Conservation (phyloP, 2,113 vertebrate species). For the Pterocles burchelli region DNA sequence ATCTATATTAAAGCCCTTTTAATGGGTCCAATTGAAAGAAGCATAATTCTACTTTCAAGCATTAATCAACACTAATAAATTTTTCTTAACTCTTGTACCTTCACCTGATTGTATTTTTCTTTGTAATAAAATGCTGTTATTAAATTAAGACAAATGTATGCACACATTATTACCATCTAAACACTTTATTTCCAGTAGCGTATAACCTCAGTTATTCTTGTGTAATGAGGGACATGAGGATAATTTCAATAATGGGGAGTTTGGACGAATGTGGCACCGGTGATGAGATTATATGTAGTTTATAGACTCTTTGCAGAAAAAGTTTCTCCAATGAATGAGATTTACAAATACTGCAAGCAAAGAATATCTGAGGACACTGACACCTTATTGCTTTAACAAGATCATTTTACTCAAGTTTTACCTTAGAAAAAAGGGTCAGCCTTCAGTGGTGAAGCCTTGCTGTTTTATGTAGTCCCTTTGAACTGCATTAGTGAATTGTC, state of each 20-base stretch:
- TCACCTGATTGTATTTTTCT: slow-evolving; percentile 13
- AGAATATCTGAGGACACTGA: background rate
- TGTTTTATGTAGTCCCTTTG: background rate
- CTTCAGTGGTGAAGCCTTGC: background rate
- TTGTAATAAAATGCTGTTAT: slow-evolving; percentile 12
- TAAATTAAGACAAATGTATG: slow-evolving; percentile 41
- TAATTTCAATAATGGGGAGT: background rate
- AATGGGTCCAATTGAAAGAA: slow-evolving; percentile 76
- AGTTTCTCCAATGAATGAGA: background rate
- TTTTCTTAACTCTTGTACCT: slow-evolving; percentile 40
- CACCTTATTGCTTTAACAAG: background rate
- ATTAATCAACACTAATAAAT: slow-evolving; percentile 55
- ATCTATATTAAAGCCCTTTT: slow-evolving; percentile 86
- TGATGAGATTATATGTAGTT: background rate
- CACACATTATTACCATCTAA: background rate
- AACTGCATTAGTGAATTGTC: background rate
- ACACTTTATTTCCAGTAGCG: slow-evolving; percentile 3
- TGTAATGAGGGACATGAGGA: slow-evolving; percentile 1
- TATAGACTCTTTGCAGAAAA: background rate
- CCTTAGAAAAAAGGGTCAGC: background rate
- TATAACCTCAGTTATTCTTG: slow-evolving; percentile 11
- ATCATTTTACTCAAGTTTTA: background rate
- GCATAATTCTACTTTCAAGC: slow-evolving; percentile 61
- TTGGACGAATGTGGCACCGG: background rate
- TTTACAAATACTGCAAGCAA: background rate